Base-by-base conservation (phyloP, 2,797 vertebrate species). In the Lepilemur ruficaudatus region DNA sequence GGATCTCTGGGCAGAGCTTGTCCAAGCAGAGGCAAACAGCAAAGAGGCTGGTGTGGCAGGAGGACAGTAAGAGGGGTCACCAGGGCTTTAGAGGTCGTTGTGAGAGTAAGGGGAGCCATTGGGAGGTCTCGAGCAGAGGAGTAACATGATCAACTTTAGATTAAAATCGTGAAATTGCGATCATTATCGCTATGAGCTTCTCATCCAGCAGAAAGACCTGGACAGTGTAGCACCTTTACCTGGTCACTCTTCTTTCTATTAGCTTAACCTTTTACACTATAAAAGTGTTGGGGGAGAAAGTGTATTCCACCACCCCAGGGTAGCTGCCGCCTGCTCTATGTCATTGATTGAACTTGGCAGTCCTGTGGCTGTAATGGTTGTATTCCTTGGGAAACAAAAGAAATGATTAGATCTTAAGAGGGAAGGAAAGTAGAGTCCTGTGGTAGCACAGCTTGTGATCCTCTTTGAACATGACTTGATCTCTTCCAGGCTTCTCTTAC, bases 381-480 rank as follows among this genome's bases (percentile, higher is more conserved):
- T 96, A 72, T 93, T 97, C 73, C 96, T 96, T 93, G 90, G 84
- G 94, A 97, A 95, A 96, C 97, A 97, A 96, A 97, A 93, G 86
- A 85, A 81, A n/a, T 61, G 92, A 95, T 97, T 96, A 97, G 97
- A 48, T 91, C 90, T 92, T 89, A 65, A 88, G 92, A 96, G 93
- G 70, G 43, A 43, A 92, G 61, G 92, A 69, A 69, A 80, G 85
- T 61, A 61, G 92, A 82, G 50, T 84, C 95, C 93, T 65, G 87
- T 75, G 90, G 96, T 57, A 86, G 46, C 96, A 79, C 97, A 97
- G 93, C 96, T 92, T 93, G 97, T 17, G 18, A 35, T 91, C 63
- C 73, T 75, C 86, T 96, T 94, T 97, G 96, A 97, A 97, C 85
- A 7, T 43, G 87, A 86, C 84, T 88, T 91, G 87, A 89, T 97